These are phyloP conservation scores for Monochamus saltuarius DNA, from an alignment of 1,140 invertebrate genomes.

Conservation along the genomic window DNA sequence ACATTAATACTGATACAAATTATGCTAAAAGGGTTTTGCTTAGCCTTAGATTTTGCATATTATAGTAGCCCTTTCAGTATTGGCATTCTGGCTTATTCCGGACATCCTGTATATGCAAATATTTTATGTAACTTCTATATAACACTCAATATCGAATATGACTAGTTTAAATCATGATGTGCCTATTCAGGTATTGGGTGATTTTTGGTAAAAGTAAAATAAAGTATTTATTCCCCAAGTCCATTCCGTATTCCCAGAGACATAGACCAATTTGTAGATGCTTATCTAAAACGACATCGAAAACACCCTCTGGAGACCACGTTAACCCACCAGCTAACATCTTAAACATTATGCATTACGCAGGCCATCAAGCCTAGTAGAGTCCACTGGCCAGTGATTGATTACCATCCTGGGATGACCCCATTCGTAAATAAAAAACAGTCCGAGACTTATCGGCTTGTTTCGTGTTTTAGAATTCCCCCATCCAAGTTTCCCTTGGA, in stretches of 20 bases:
- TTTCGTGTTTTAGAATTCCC: conserved; percentile 45
- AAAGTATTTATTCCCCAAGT: too few relatives aligned
- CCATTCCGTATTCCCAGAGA: conserved; percentile 4
- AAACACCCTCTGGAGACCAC: conserved; percentile 46
- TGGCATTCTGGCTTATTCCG: too few relatives aligned
- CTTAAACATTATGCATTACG: conserved; percentile 52
- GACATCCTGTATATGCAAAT: too few relatives aligned
- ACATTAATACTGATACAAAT: too few relatives aligned
- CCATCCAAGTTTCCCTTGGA: conserved; percentile 31
- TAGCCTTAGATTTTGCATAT: too few relatives aligned
- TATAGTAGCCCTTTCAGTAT: too few relatives aligned
- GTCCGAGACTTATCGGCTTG: conserved; percentile 42
- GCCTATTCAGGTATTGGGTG: too few relatives aligned
- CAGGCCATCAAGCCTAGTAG: conserved; percentile 46
- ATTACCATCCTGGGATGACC: conserved; percentile 45
- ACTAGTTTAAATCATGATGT: too few relatives aligned
- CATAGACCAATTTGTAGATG: conserved; percentile 33
- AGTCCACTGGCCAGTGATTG: conserved; percentile 48
- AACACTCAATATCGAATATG: too few relatives aligned
- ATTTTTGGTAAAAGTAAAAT: too few relatives aligned
- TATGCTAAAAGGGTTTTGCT: too few relatives aligned
- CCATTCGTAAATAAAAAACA: conserved; percentile 41
- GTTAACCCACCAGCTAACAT: conserved; percentile 53
- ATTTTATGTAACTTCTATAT: too few relatives aligned
- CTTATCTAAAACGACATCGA: conserved; percentile 40